Conservation (phyloP, 2,113 vertebrate genomes). For the Cranoglanis bouderius region DNA sequence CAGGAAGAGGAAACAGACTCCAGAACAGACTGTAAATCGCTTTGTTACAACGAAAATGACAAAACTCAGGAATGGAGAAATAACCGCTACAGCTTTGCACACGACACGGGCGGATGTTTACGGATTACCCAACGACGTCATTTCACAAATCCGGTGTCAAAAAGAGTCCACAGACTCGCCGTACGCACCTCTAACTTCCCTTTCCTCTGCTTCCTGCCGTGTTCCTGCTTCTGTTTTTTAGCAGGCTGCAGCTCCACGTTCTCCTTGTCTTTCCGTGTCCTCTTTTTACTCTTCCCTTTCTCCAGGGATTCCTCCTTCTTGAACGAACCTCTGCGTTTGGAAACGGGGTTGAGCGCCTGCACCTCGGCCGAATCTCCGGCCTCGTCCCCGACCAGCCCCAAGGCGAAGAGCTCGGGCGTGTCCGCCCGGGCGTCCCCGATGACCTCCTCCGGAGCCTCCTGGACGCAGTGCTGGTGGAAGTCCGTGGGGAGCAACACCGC, state of each 20-base stretch:
- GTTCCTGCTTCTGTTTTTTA: conserved; percentile 69
- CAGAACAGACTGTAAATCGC: neutral
- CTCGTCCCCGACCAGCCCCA: conserved; percentile 59
- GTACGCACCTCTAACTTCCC: conserved; percentile 69
- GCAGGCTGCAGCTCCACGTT: conserved; percentile 63
- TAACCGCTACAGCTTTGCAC: neutral
- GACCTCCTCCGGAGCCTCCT: conserved; percentile 80
- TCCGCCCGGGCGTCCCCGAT: conserved; percentile 66
- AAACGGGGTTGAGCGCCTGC: conserved; percentile 25
- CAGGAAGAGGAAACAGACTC: neutral
- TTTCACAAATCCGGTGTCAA: neutral
- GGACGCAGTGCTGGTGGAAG: conserved; percentile 71
- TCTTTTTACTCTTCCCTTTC: conserved; percentile 69
- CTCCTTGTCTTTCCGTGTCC: conserved; percentile 73
- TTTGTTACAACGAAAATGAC: neutral
- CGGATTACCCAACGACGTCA: neutral
- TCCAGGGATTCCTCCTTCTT: conserved; percentile 59
- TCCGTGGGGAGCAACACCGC: conserved; percentile 70
- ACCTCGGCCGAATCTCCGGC: conserved; percentile 50
- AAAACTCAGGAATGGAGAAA: neutral
- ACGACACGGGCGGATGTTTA: neutral
- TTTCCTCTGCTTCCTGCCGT: conserved; percentile 70
- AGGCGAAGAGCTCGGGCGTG: conserved; percentile 47
- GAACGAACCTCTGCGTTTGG: conserved; percentile 67
- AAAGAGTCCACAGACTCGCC: neutral